These are phyloP conservation scores for Leptinotarsa rubiginosa DNA, from an alignment of 2,888 invertebrate genomes.

Conservation along the genomic window DNA sequence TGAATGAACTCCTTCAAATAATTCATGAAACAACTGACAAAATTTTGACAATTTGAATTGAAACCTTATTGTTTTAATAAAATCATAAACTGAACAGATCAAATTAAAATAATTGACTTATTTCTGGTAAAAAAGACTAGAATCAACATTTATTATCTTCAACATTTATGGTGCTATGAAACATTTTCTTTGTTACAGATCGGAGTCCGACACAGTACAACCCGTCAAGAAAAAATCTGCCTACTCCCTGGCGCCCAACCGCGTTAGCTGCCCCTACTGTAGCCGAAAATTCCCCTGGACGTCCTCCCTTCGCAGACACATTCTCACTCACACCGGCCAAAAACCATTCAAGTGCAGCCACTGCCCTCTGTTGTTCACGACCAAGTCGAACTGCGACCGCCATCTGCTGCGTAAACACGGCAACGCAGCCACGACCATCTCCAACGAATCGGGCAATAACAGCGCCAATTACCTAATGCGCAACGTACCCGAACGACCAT, in stretches of 20 bases:
- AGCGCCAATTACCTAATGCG: slow-evolving; percentile 68
- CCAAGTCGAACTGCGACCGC: slow-evolving; percentile 97
- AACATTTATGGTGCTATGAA: background rate
- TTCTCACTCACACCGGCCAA: slow-evolving; percentile 94
- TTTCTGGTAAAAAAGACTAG: too few relatives aligned
- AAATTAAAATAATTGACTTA: too few relatives aligned
- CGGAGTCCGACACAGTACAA: slow-evolving; percentile 75
- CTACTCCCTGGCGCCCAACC: slow-evolving; percentile 93
- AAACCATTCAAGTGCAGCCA: slow-evolving; percentile 96
- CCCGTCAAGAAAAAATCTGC: slow-evolving; percentile 90
- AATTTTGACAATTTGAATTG: too few relatives aligned
- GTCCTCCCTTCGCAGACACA: slow-evolving; percentile 93
- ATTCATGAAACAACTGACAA: too few relatives aligned
- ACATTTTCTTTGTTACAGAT: slow-evolving; percentile 66
- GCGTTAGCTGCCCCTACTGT: slow-evolving; percentile 94
- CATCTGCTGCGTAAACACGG: slow-evolving; percentile 91
- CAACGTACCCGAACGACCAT: slow-evolving; percentile 81
- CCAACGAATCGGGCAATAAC: slow-evolving; percentile 55
- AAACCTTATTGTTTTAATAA: too few relatives aligned
- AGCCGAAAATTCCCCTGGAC: slow-evolving; percentile 97
- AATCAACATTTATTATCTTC: too few relatives aligned
- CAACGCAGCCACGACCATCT: slow-evolving; percentile 66
- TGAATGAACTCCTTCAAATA: too few relatives aligned
- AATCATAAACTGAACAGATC: too few relatives aligned
- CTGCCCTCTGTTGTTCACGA: slow-evolving; percentile 93